A percentile compares a stretch with the other conserved stretches of the same genome.
phyloP scores from a whole-genome alignment of 2,113 vertebrate species.

The Beaufortia kweichowensis region DNA sequence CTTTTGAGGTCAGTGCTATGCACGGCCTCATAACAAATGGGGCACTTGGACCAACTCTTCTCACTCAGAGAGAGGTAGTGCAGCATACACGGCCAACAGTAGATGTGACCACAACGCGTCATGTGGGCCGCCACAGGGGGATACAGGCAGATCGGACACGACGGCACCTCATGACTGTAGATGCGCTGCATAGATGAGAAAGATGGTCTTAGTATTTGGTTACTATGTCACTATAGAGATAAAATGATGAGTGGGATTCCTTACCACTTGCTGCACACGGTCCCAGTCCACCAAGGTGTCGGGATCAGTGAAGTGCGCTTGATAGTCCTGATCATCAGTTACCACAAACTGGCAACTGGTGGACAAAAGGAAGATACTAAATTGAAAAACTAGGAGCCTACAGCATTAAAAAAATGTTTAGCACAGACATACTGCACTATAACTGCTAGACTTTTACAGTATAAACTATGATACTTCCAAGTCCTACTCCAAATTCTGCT shows the following conservation, averaged over 20 bases:
- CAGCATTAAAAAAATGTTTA: no score
- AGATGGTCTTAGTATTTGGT: no score
- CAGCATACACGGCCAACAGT: constrained; percentile 97
- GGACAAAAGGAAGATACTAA: constrained; percentile 21
- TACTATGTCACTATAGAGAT: neutral
- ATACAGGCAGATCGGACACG: constrained; percentile 97
- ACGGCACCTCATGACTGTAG: constrained; percentile 97
- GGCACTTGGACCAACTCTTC: constrained; percentile 95
- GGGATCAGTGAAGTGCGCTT: constrained; percentile 95
- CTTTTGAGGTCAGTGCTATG: constrained; percentile 92
- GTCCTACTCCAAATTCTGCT: neutral
- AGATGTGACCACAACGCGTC: constrained; percentile 96
- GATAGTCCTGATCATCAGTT: constrained; percentile 94
- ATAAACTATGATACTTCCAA: neutral
- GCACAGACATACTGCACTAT: no score
- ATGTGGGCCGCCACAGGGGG: constrained; percentile 94
- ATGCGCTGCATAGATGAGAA: constrained; percentile 79
- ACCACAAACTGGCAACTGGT: constrained; percentile 98
- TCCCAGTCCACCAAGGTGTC: constrained; percentile 99
- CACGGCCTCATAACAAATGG: constrained; percentile 94
- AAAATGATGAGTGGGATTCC: constrained; percentile 53
- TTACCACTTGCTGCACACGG: constrained; percentile 98
- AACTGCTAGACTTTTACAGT: no score
- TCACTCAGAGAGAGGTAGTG: constrained; percentile 95
- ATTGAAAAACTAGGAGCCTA: neutral